Conservation (phyloP, 2,888 invertebrate species). For the Thyatira batis region DNA sequence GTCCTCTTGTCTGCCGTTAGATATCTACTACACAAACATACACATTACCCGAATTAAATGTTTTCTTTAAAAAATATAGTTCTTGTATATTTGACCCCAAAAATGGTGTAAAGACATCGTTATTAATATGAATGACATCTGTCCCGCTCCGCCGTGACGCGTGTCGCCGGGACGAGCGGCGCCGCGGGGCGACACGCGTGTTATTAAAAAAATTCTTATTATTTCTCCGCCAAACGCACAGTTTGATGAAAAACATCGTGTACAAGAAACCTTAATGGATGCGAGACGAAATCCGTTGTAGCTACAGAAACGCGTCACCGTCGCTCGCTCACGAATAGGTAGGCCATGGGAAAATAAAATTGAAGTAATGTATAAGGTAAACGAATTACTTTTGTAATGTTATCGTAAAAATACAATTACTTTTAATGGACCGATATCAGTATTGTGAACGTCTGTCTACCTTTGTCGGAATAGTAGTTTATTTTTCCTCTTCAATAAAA, state of each 20-base stretch:
- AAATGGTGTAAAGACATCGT: too few relatives aligned
- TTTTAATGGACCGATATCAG: too few relatives aligned
- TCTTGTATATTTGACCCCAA: too few relatives aligned
- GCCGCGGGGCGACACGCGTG: slow-evolving; percentile 16
- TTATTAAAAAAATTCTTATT: slow-evolving; percentile 38
- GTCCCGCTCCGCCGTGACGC: slow-evolving; percentile 30
- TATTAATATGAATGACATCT: slow-evolving; percentile 7
- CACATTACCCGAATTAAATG: too few relatives aligned
- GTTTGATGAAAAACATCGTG: slow-evolving; percentile 40
- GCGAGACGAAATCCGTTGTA: not conserved
- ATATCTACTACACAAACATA: too few relatives aligned
- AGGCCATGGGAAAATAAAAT: not conserved
- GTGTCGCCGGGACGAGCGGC: slow-evolving; percentile 32
- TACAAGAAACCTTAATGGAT: slow-evolving; percentile 19
- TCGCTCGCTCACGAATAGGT: not conserved
- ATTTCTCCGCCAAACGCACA: slow-evolving; percentile 29
- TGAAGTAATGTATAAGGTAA: not conserved
- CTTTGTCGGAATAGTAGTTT: too few relatives aligned
- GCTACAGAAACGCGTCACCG: not conserved
- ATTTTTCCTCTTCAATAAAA: not conserved
- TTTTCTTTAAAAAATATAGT: too few relatives aligned
- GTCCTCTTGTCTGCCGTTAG: too few relatives aligned
- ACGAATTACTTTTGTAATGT: not conserved
- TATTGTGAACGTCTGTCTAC: too few relatives aligned
- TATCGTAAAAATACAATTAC: not conserved